A percentile compares a stretch with the other conserved stretches of the same genome.
These are phyloP conservation scores for Argopecten irradians DNA, from an alignment of 1,140 invertebrate genomes.

Conservation along the genomic window DNA sequence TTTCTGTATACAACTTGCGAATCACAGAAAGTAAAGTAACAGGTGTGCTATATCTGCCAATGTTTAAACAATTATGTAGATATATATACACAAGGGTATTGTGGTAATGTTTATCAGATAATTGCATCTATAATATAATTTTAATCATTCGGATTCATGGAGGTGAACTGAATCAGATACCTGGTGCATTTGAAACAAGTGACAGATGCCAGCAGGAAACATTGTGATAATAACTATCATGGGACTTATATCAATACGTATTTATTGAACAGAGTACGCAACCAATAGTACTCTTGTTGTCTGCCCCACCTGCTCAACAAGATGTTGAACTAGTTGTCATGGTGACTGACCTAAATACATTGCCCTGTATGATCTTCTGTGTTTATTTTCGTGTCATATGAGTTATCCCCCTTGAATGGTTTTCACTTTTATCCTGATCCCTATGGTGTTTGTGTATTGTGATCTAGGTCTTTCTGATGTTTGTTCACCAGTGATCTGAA, in stretches of 20 bases:
- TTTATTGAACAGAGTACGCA: background rate
- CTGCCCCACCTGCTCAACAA: background rate
- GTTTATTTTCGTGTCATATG: background rate
- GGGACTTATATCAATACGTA: background rate
- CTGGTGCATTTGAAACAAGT: no score
- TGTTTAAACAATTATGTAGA: no score
- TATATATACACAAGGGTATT: no score
- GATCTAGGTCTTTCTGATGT: background rate
- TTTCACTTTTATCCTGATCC: background rate
- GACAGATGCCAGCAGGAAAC: background rate
- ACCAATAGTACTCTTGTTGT: background rate
- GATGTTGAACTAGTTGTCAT: background rate
- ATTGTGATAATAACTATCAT: background rate
- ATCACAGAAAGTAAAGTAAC: no score
- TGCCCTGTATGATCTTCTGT: background rate
- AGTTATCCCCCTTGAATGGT: background rate
- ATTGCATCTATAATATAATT: no score
- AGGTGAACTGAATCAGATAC: no score
- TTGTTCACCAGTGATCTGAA: background rate
- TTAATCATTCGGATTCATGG: no score
- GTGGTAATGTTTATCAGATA: no score
- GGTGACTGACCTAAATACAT: background rate
- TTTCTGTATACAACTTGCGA: no score
- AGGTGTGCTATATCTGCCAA: no score
- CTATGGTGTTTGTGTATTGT: background rate